These are phyloP conservation scores for Nettapus auritus DNA, from an alignment of 2,113 vertebrate genomes.

Conservation along the genomic window DNA sequence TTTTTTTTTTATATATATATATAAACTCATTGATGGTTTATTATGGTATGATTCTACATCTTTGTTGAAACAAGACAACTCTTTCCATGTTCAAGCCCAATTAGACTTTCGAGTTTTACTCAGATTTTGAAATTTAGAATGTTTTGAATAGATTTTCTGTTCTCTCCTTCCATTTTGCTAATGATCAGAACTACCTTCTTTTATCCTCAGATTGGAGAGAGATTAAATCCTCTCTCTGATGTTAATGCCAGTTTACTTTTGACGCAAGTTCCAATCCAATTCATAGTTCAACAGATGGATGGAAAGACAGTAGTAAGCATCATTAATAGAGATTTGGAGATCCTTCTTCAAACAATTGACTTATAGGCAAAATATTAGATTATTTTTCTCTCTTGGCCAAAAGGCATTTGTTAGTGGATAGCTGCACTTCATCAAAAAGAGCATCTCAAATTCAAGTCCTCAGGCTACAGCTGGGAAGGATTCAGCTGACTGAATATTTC, in stretches of 20 bases:
- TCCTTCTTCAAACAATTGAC: conserved; percentile 1
- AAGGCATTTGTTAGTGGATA: conserved; percentile 14
- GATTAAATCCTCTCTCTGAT: not conserved
- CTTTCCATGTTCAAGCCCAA: not conserved
- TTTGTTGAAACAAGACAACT: not conserved
- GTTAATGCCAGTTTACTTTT: conserved; percentile 45
- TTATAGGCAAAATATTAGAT: conserved; percentile 40
- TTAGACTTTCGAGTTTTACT: not conserved
- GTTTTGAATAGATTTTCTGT: not conserved
- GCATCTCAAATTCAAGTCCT: not conserved
- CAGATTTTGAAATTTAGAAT: not conserved
- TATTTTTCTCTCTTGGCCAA: conserved; percentile 27
- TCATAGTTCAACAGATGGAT: conserved; percentile 47
- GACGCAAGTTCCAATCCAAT: conserved; percentile 46
- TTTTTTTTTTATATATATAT: not conserved
- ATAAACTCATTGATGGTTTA: not conserved
- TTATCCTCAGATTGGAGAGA: not conserved
- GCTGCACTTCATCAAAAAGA: conserved; percentile 10
- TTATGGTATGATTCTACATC: not conserved
- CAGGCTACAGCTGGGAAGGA: conserved; percentile 32
- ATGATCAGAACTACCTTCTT: not conserved
- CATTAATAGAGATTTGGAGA: not conserved
- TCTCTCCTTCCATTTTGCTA: not conserved
- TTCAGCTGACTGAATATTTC: conserved; percentile 38
- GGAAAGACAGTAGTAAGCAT: not conserved